Conservation (phyloP, 2,113 vertebrate species). For the Centropristis striata region DNA sequence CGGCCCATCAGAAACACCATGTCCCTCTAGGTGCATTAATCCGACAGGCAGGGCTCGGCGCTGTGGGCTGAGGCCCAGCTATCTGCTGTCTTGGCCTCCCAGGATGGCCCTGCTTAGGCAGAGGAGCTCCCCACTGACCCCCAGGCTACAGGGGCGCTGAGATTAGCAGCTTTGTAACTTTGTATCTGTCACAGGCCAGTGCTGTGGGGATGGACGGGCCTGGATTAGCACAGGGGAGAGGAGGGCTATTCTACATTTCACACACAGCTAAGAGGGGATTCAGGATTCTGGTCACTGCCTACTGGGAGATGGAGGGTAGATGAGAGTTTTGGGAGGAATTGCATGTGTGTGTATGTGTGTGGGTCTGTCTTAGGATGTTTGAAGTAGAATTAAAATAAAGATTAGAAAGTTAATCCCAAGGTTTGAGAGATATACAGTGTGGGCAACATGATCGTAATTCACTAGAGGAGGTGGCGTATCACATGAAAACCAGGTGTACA, state of each 20-base stretch:
- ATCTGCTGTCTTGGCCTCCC: constrained; percentile 65
- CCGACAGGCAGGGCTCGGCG: constrained; percentile 65
- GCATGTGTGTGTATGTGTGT: constrained; percentile 41
- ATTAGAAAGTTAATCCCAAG: constrained; percentile 61
- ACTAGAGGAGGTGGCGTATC: neutral
- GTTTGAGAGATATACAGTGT: constrained; percentile 29
- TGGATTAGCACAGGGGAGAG: constrained; percentile 80
- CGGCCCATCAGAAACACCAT: constrained; percentile 58
- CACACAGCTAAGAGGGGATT: constrained; percentile 75
- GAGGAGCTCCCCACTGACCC: constrained; percentile 75
- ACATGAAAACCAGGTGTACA: neutral
- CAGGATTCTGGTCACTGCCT: constrained; percentile 68
- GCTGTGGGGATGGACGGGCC: constrained; percentile 68
- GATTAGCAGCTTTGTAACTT: constrained; percentile 79
- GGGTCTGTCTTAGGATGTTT: constrained; percentile 42
- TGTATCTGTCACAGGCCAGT: constrained; percentile 80
- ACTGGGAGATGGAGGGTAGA: constrained; percentile 62
- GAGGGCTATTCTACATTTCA: constrained; percentile 78
- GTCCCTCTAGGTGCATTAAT: constrained; percentile 76
- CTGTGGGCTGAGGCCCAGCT: constrained; percentile 59
- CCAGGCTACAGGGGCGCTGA: constrained; percentile 67
- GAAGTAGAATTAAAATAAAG: constrained; percentile 59
- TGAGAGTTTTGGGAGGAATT: constrained; percentile 39
- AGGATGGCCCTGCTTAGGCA: constrained; percentile 78
- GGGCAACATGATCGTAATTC: constrained; percentile 21